Percentiles rank a stretch among this genome's conserved stretches.
Conservation (phyloP, 2,113 vertebrate species). For the Gracilinanus agilis region DNA sequence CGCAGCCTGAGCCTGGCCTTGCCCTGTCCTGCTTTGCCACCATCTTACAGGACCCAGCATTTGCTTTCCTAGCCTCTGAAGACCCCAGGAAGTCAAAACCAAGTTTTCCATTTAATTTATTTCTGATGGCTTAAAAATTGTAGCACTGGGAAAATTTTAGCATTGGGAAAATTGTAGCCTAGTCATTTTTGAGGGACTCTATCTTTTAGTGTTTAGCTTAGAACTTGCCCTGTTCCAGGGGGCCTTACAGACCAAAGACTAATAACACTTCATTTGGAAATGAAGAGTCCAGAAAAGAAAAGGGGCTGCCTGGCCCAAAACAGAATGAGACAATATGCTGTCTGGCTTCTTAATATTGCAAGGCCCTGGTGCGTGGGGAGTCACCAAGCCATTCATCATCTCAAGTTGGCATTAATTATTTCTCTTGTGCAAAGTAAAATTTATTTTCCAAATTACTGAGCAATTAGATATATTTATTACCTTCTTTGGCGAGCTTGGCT, state of each 20-base stretch:
- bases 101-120: conserved; percentile 8
- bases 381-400: conserved; percentile 28
- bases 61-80: conserved; percentile 20
- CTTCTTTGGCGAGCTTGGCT: conserved; percentile 40
- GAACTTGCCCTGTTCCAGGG: conserved; percentile 53
- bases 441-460: conserved; percentile 56
- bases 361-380: not conserved
- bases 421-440: conserved; percentile 34
- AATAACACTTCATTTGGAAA: conserved; percentile 63
- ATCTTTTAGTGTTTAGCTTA: conserved; percentile 66
- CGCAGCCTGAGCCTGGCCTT: not conserved
- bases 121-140: conserved; percentile 50
- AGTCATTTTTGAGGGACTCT: conserved; percentile 58
- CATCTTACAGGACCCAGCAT: not conserved
- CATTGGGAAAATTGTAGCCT: too few species aligned
- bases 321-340: conserved; percentile 12
- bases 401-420: conserved; percentile 55
- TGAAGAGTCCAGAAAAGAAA: conserved; percentile 40
- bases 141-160: too few species aligned
- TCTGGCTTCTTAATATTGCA: conserved; percentile 48
- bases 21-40: not conserved
- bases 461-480: conserved; percentile 44
- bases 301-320: conserved; percentile 42
- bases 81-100: conserved; percentile 8
- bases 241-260: conserved; percentile 37